These are phyloP conservation scores for Onychomys arenicola DNA, from an alignment of 2,797 vertebrate genomes.

Conservation along the genomic window DNA sequence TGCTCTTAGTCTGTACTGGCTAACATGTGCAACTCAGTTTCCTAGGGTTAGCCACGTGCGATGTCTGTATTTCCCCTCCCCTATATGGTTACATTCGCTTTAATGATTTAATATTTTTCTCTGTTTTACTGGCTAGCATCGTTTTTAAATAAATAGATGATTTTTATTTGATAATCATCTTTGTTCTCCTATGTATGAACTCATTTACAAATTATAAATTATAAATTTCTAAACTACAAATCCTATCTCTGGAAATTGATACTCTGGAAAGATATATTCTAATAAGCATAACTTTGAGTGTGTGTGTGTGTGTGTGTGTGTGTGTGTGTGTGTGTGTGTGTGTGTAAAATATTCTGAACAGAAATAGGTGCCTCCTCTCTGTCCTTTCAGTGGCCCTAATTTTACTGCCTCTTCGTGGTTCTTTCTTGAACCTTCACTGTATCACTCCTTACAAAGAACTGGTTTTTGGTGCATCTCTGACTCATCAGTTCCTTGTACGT, in stretches of 20 bases:
- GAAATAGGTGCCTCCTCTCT: background rate
- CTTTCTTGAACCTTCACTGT: background rate
- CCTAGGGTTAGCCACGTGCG: background rate
- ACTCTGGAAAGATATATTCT: background rate
- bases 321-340: background rate
- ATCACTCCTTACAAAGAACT: background rate
- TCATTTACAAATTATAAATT: background rate
- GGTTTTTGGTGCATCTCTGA: background rate
- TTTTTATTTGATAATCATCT: background rate
- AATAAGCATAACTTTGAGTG: background rate
- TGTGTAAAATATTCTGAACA: background rate
- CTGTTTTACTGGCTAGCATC: background rate
- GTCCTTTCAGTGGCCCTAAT: background rate
- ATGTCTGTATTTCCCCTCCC: background rate
- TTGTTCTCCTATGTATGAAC: background rate
- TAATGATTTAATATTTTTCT: background rate
- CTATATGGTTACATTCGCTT: background rate
- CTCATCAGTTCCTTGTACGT: background rate
- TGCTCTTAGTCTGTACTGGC: background rate
- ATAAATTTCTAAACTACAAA: background rate
- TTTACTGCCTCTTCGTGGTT: background rate
- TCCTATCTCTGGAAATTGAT: too few species aligned
- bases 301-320: background rate
- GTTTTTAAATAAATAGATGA: background rate
- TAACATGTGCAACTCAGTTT: background rate